Evolutionary conservation across 2,888 invertebrate genomes (phyloP).

Genomic region (Orthonychiurus folsomi): DNA sequence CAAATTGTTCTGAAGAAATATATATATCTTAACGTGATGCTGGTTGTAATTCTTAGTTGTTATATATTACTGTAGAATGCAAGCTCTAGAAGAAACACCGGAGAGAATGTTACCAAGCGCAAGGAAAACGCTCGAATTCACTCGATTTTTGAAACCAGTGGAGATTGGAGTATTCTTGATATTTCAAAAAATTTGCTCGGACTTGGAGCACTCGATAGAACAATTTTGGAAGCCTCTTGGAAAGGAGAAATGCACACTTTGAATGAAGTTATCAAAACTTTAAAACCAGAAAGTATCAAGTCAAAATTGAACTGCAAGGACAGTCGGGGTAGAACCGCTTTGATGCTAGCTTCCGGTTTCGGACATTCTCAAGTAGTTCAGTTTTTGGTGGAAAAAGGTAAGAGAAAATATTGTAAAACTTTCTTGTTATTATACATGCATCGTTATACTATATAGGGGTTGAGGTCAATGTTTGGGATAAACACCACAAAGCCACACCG

Average conservation of each 20-base stretch:
- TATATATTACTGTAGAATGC: neutral
- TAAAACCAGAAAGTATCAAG: neutral
- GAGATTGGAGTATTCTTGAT: neutral
- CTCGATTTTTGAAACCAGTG: slow-evolving; percentile 3
- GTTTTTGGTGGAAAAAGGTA: slow-evolving; percentile 16
- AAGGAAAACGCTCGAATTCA: neutral
- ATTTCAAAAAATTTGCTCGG: slow-evolving; percentile 3
- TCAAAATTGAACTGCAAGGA: slow-evolving; percentile 14
- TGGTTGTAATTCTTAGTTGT: neutral
- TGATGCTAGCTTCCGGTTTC: slow-evolving; percentile 22
- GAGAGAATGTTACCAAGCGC: neutral
- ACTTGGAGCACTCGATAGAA: neutral
- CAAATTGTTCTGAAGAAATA: neutral
- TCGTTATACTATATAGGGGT: slow-evolving; percentile 18
- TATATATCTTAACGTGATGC: neutral
- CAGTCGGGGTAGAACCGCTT: slow-evolving; percentile 16
- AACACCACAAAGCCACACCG: slow-evolving; percentile 20
- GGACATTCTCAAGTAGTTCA: slow-evolving; percentile 20
- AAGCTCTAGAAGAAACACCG: neutral
- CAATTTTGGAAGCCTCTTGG: slow-evolving; percentile 10
- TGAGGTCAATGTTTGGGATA: slow-evolving; percentile 18
- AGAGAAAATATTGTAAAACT: neutral
- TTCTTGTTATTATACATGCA: neutral
- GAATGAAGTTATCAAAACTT: neutral
- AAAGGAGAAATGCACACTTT: slow-evolving; percentile 10